phyloP scores from a whole-genome alignment of 2,888 invertebrate species.

The Caenorhabditis sp. region DNA sequence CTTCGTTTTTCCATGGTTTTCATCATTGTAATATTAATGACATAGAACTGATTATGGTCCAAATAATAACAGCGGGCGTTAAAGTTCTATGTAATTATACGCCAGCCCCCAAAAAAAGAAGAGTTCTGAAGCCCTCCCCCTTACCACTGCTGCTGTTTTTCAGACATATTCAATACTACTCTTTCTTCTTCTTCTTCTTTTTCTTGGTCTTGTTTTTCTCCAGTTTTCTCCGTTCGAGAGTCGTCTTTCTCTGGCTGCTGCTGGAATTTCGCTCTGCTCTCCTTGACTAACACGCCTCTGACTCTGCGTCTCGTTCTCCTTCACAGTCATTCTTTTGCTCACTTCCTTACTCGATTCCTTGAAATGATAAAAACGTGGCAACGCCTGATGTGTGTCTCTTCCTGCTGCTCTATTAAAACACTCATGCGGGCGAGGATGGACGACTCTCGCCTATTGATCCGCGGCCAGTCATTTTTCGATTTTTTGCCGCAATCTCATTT shows the following conservation, averaged over 20 bases:
- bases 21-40: constrained; percentile 24
- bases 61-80: constrained; percentile 18
- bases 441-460: too few relatives aligned
- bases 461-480: too few relatives aligned
- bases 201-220: constrained; percentile 23
- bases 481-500: too few relatives aligned
- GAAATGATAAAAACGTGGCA: constrained; percentile 6
- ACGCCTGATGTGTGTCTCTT: background rate
- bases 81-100: constrained; percentile 4
- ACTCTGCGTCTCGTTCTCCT: constrained; percentile 26
- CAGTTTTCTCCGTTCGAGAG: constrained; percentile 18
- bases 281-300: constrained; percentile 18
- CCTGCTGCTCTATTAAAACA: too few relatives aligned
- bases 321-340: background rate
- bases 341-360: background rate
- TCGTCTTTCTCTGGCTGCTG: constrained; percentile 27
- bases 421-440: too few relatives aligned
- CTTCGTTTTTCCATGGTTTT: constrained; percentile 40
- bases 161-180: constrained; percentile 31
- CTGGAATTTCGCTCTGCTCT: constrained; percentile 24
- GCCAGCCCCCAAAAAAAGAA: background rate
- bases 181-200: constrained; percentile 11
- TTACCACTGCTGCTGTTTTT: constrained; percentile 6
- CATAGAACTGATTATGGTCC: constrained; percentile 13
- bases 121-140: background rate